Evolutionary conservation across 2,113 vertebrate species (phyloP), one percentile per base, ranked within the genome.

Genomic region (Aptenodytes patagonicus): DNA sequence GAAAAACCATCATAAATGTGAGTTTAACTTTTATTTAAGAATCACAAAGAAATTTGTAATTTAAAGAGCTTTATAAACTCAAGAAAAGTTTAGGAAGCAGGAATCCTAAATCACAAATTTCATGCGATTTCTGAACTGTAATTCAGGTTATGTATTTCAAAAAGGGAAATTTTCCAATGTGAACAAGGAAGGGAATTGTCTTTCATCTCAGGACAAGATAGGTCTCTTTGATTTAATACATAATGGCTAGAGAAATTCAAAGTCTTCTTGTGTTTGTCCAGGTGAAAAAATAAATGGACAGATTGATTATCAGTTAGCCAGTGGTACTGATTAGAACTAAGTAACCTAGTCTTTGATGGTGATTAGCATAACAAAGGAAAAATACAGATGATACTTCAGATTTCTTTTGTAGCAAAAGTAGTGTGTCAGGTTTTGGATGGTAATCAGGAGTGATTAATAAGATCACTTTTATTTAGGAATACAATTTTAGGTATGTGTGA

Each of bases 391-490:
- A 95, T 90, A 69, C 60, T 96, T 95, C 58, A 34, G 9, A 72
- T 77, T 96, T 95, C 73, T 72, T 69, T 54, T 82, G 49, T 83
- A 95, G 93, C 29, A 96, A 95, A 95, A 92, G 93, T 83, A 84
- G 76, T 51, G 61, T 58, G 42, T 81, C 72, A 86, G 46, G 66
- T 82, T 95, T 55, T 86, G 42, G 47, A 64, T 93, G 32, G 75
- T 89, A 78, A 87, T 52, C 32, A 79, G 52, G 29, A 66, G 40
- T 8, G 36, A 87, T 93, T 94, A 91, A 78, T 76, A 73, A 58
- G 24, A n/a, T 46, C 44, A 49, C 14, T 87, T 79, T 68, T 87
- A 52, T 89, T 95, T 87, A 75, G 44, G 49, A 92, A 20, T 55
- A 68, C 28, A 52, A 18, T 68, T 64, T 76, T 42, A 87, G 40